Evolutionary conservation across 2,797 vertebrate genomes (phyloP).

Genomic region (Crocodylus rhombifer): DNA sequence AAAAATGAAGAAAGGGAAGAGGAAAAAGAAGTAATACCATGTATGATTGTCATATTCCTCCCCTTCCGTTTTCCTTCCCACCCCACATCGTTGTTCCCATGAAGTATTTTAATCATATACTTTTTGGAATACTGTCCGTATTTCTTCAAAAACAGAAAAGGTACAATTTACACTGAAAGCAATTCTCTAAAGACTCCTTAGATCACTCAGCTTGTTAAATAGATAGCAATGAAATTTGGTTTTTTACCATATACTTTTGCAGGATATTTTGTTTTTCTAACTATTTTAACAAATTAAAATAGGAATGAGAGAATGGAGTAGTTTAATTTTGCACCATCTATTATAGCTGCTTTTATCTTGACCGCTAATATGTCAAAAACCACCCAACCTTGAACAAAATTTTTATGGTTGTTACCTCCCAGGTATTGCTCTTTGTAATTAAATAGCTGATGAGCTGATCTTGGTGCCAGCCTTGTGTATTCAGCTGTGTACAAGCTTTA

Average conservation of each 20-base stretch:
- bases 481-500: constrained; percentile 52
- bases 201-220: background rate
- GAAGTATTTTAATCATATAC: background rate
- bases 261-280: background rate
- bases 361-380: background rate
- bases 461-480: constrained; percentile 29
- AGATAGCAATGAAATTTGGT: background rate
- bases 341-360: background rate
- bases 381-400: constrained; percentile 17
- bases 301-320: background rate
- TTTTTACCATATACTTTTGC: background rate
- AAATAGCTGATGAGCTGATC: constrained; percentile 34
- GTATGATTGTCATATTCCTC: background rate
- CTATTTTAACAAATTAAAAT: background rate
- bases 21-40: background rate
- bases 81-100: background rate
- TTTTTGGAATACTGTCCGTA: background rate
- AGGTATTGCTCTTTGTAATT: constrained; percentile 28
- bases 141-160: background rate
- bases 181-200: background rate
- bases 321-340: background rate
- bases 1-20: background rate
- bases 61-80: background rate
- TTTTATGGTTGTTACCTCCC: background rate
- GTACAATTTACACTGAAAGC: background rate